Evolutionary conservation across 2,888 invertebrate genomes (phyloP).

Genomic region (Metallyticus violacea): DNA sequence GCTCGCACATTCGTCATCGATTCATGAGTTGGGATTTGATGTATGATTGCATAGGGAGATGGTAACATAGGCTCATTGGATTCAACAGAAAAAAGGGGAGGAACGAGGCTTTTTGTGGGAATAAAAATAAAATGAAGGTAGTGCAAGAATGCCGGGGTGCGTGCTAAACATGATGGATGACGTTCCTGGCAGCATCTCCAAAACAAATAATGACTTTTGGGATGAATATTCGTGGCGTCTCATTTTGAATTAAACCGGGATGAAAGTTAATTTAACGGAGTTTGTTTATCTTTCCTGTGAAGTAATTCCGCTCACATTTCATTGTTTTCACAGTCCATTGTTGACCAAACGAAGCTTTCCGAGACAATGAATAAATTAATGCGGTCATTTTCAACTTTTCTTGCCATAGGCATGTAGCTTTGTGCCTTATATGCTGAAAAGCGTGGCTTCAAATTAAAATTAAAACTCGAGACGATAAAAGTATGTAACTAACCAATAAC

Average conservation of each 20-base stretch:
- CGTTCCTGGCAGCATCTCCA: not conserved
- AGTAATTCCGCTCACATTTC: not conserved
- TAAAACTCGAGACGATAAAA: too few relatives aligned
- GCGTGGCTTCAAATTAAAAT: too few relatives aligned
- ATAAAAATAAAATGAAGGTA: not conserved
- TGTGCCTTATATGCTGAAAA: too few relatives aligned
- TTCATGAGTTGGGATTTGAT: conserved; percentile 18
- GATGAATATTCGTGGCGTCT: not conserved
- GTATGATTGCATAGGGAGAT: not conserved
- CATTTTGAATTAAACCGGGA: not conserved
- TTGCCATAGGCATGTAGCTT: too few relatives aligned
- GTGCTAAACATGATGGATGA: not conserved
- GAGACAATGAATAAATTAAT: not conserved
- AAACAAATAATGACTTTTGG: not conserved
- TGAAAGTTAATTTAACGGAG: not conserved
- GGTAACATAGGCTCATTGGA: not conserved
- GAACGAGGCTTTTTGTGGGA: not conserved
- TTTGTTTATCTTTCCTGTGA: not conserved
- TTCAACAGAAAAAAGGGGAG: not conserved
- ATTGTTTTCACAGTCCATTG: not conserved
- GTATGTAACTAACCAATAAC: too few relatives aligned
- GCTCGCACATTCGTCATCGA: conserved; percentile 19
- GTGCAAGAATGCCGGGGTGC: not conserved
- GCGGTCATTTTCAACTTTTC: not conserved
- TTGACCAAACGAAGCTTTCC: not conserved